Conservation (phyloP, 2,888 invertebrate species). For the Muschampia plurimacula region DNA sequence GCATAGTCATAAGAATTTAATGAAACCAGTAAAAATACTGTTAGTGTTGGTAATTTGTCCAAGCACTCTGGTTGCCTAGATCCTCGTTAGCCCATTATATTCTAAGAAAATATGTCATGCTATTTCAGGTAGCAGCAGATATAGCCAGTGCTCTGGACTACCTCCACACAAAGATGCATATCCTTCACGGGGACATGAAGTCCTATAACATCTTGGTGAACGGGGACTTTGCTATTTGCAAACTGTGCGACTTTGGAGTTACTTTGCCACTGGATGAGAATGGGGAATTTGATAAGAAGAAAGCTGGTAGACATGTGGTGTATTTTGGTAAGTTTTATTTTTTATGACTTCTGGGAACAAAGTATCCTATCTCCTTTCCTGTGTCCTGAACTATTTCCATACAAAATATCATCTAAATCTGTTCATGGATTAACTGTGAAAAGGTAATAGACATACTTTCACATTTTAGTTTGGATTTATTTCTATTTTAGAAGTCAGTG, state of each 20-base stretch:
- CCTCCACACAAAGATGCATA: slow-evolving; percentile 89
- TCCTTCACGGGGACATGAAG: slow-evolving; percentile 94
- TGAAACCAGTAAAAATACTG: too few relatives aligned
- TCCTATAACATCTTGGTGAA: slow-evolving; percentile 93
- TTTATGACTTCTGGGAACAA: too few relatives aligned
- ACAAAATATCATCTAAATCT: too few relatives aligned
- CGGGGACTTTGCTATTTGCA: slow-evolving; percentile 90
- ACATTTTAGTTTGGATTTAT: too few relatives aligned
- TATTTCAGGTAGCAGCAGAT: slow-evolving; percentile 86
- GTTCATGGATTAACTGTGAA: too few relatives aligned
- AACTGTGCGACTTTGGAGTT: slow-evolving; percentile 95
- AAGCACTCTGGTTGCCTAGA: neutral
- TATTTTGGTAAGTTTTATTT: slow-evolving; percentile 84
- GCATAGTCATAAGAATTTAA: too few relatives aligned
- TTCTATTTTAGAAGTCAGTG: too few relatives aligned
- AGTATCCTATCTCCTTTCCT: too few relatives aligned
- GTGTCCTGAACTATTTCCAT: too few relatives aligned
- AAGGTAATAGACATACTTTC: too few relatives aligned
- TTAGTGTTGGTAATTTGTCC: too few relatives aligned
- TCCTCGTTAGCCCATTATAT: too few relatives aligned
- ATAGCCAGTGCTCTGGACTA: slow-evolving; percentile 90
- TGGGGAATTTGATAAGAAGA: slow-evolving; percentile 85
- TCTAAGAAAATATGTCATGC: neutral
- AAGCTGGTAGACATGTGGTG: slow-evolving; percentile 71
- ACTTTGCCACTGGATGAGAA: slow-evolving; percentile 88